phyloP scores from a whole-genome alignment of 2,113 vertebrate species.

The Aspiorhynchus laticeps region DNA sequence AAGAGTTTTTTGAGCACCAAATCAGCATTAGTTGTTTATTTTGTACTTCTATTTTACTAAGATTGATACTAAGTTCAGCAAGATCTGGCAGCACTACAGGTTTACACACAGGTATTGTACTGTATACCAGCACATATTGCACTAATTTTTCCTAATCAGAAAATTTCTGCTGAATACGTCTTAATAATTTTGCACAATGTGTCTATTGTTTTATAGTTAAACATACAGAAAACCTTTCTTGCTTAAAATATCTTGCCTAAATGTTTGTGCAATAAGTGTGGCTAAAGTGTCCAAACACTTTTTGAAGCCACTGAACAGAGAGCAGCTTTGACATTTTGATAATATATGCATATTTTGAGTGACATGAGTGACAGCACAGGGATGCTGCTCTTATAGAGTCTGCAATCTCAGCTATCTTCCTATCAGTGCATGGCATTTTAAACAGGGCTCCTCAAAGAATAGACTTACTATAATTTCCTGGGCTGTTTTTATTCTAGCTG shows the following conservation, averaged over 20 bases:
- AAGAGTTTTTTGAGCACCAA: too few species aligned
- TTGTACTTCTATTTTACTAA: too few species aligned
- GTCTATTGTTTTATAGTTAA: not conserved
- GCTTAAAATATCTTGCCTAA: not conserved
- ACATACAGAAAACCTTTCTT: not conserved
- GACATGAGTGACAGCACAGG: not conserved
- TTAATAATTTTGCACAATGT: not conserved
- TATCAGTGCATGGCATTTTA: not conserved
- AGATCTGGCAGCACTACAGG: too few species aligned
- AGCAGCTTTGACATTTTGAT: not conserved
- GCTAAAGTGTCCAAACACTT: not conserved
- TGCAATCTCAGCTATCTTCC: not conserved
- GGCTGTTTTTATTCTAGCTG: not conserved
- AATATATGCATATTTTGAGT: not conserved
- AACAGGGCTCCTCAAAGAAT: not conserved
- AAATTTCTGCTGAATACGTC: too few species aligned
- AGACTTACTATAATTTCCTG: not conserved
- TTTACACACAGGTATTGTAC: too few species aligned
- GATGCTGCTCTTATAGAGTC: not conserved
- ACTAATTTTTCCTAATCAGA: too few species aligned
- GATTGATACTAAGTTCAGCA: too few species aligned
- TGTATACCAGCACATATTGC: too few species aligned
- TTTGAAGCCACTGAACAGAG: not conserved
- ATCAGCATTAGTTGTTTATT: too few species aligned
- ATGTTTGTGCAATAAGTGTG: not conserved